A percentile compares a stretch with the other conserved stretches of the same genome.
Evolutionary conservation across 2,888 invertebrate species (phyloP).

Genomic region (Dione juno): DNA sequence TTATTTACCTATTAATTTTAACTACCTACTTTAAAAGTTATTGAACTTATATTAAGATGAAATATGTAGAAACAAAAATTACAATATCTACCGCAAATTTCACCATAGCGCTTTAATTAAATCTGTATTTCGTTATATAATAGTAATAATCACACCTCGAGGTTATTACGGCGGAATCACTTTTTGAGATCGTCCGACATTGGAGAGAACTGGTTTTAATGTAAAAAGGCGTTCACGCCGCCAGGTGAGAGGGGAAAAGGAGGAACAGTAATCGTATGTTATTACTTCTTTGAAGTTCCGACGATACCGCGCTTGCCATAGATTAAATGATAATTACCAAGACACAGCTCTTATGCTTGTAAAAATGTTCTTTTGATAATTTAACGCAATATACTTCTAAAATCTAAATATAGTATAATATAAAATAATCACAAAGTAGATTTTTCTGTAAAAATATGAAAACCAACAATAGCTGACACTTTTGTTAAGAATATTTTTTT

Average conservation of each 20-base stretch:
- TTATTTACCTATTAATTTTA: no score
- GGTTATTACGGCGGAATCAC: constrained; percentile 74
- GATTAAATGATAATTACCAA: constrained; percentile 51
- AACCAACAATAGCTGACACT: neutral
- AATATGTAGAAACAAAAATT: neutral
- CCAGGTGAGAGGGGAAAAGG: constrained; percentile 67
- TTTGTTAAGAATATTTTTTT: neutral
- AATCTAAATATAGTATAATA: neutral
- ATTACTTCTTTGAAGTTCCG: constrained; percentile 77
- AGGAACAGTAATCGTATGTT: constrained; percentile 72
- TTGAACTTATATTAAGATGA: neutral
- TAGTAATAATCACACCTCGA: constrained; percentile 75
- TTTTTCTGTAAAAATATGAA: neutral
- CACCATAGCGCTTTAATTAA: constrained; percentile 53
- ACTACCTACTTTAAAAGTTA: neutral
- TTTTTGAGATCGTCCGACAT: constrained; percentile 70
- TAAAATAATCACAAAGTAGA: neutral
- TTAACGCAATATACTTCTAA: constrained; percentile 4
- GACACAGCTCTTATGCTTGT: constrained; percentile 30
- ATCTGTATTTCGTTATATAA: constrained; percentile 62
- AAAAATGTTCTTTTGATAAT: constrained; percentile 7
- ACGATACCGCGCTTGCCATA: constrained; percentile 54
- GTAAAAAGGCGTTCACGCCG: constrained; percentile 69
- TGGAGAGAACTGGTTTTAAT: constrained; percentile 73
- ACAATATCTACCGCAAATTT: constrained; percentile 4